Base-by-base conservation (phyloP, 2,113 vertebrate species). In the Erythrocercus mccallii region DNA sequence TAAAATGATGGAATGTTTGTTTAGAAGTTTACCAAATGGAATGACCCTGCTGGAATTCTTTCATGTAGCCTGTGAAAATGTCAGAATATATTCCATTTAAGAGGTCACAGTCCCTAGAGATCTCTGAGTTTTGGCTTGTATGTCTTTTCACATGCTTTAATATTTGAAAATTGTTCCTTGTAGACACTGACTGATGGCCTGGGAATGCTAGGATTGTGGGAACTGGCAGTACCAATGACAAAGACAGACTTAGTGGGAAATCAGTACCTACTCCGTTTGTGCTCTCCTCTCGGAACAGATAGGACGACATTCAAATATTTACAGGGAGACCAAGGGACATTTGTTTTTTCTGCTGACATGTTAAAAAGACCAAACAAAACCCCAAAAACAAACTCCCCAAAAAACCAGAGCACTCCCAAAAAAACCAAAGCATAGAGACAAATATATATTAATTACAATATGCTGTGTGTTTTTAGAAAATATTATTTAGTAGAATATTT, bases 71-170 rank as follows among this genome's bases (percentile, higher is more conserved):
- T 98, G 97, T 98, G 98, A 98, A 98, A 98, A 98, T 98, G 97
- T 98, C 97, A 98, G 96, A 97, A 96, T 73, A 95, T 97, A 97
- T 97, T 98, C 96, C 94, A 91, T 97, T 97, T 97, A 93, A 95
- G 97, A 98, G 97, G 98, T 98, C 97, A 96, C 42, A 79, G 96
- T 98, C 98, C 97, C 98, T 72, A 87, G 97, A 94, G 98, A 97
- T 96, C 94, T 97, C 97, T 97, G 97, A 96, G 96, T 98, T 97
- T 98, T 96, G 97, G 98, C 98, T 87, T 96, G 96, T 91, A 97
- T 92, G 97, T 97, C 97, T 97, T 98, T 98, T 98, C 98, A 98
- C 98, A 98, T 98, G 98, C 97, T 98, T 98, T 97, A 97, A 96
- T 96, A 97, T 97, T 97, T 97, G 96, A 98, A 98, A 98, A 97